Percentiles rank a stretch among this genome's conserved stretches.
phyloP scores from a whole-genome alignment of 1,140 invertebrate genomes.

The Octopus sinensis region DNA sequence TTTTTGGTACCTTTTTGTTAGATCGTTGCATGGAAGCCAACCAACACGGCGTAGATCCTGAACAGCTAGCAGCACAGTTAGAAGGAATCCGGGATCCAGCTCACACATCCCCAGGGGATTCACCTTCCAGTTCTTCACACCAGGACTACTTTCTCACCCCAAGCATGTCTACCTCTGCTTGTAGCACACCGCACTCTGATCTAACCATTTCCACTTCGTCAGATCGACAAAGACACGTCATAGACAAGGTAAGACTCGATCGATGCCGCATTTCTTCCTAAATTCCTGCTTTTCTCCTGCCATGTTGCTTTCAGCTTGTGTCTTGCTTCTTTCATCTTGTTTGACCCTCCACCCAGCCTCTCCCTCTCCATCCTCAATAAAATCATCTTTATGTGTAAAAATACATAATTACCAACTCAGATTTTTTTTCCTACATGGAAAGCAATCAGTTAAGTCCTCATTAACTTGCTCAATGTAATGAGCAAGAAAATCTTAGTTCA shows the following conservation, averaged over 20 bases:
- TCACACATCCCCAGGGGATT: conserved; percentile 34
- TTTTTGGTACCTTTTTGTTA: conserved; percentile 13
- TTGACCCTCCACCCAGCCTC: too few relatives aligned
- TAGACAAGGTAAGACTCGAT: conserved; percentile 14
- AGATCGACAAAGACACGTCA: conserved; percentile 34
- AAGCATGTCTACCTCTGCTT: conserved; percentile 48
- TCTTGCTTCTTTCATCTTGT: too few relatives aligned
- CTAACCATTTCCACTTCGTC: conserved; percentile 44
- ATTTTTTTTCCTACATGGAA: too few relatives aligned
- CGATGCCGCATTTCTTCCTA: neutral
- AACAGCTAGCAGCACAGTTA: conserved; percentile 46
- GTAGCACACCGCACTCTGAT: conserved; percentile 49
- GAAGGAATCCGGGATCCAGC: conserved; percentile 49
- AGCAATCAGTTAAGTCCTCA: too few relatives aligned
- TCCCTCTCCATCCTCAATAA: too few relatives aligned
- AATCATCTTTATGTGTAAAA: too few relatives aligned
- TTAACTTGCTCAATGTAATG: too few relatives aligned
- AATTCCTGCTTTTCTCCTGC: too few relatives aligned
- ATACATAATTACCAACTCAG: too few relatives aligned
- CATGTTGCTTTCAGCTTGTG: too few relatives aligned
- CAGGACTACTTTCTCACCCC: conserved; percentile 33
- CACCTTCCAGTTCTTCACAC: conserved; percentile 10
- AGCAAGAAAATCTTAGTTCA: too few relatives aligned
- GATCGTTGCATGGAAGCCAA: conserved; percentile 27
- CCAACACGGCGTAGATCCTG: conserved; percentile 44